Evolutionary conservation across 2,888 invertebrate species (phyloP).

Genomic region (Coelopa pilipes): DNA sequence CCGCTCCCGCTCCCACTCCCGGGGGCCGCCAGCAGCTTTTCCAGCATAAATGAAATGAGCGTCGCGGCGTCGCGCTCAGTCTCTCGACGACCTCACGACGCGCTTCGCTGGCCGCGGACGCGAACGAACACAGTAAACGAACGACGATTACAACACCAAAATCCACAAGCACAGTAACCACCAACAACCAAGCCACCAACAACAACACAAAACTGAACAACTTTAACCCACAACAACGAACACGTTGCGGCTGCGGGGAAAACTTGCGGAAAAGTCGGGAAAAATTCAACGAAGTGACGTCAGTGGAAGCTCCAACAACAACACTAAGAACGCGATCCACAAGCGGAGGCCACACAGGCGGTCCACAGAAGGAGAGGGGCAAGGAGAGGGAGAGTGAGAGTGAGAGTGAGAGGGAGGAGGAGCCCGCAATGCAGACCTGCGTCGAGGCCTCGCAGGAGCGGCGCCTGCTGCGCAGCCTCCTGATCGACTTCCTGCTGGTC

Average conservation of each 20-base stretch:
- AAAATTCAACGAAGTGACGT: no score
- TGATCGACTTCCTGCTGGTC: conserved; percentile 53
- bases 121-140: neutral
- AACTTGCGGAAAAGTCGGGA: no score
- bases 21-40: conserved; percentile 29
- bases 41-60: conserved; percentile 40
- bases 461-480: conserved; percentile 44
- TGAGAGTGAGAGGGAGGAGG: neutral
- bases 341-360: no score
- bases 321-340: no score
- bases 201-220: no score
- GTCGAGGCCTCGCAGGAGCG: neutral
- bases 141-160: conserved; percentile 9
- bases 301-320: no score
- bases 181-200: no score
- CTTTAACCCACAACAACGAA: no score
- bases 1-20: neutral
- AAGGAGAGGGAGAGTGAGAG: neutral
- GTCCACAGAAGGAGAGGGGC: neutral
- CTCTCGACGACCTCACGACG: conserved; percentile 40
- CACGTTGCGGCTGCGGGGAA: no score
- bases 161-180: no score
- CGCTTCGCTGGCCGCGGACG: conserved; percentile 33
- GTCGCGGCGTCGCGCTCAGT: conserved; percentile 34
- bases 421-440: conserved; percentile 13